Evolutionary conservation across 35 echinoderm and acorn worm species (phyloP).

Genomic region (Acanthaster planci): DNA sequence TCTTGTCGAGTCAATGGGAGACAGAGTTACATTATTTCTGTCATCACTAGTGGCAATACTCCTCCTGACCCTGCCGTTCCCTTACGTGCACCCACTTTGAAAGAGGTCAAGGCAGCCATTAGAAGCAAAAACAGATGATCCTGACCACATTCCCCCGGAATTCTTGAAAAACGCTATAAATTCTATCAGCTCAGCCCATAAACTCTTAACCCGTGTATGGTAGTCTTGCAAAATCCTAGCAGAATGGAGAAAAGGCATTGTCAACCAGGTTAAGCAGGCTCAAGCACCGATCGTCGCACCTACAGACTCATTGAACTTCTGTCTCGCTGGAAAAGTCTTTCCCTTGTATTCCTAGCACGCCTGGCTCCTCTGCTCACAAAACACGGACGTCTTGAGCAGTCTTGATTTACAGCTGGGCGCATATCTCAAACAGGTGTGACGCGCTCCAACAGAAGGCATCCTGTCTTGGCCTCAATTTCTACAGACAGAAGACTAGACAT

Average conservation of each 20-base stretch:
- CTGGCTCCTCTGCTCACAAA: neutral
- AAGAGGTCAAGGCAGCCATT: conserved; percentile 10
- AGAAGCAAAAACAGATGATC: neutral
- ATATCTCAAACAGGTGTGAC: neutral
- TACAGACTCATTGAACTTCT: neutral
- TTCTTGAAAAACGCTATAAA: neutral
- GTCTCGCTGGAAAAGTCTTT: neutral
- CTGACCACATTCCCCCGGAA: neutral
- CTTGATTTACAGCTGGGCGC: neutral
- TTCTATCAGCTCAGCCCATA: neutral
- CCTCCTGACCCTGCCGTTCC: neutral
- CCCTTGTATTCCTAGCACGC: neutral
- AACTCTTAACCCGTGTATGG: neutral
- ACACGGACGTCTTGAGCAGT: neutral
- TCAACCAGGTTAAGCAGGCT: neutral
- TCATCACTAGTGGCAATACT: too few species aligned
- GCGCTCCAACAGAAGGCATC: too few species aligned
- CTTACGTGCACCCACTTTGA: neutral
- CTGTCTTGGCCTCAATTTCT: too few species aligned
- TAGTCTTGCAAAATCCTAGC: neutral
- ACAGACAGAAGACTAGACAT: too few species aligned
- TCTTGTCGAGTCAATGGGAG: too few species aligned
- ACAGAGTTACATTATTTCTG: too few species aligned
- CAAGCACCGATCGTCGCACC: neutral
- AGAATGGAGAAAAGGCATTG: conserved; percentile 3